phyloP scores from a whole-genome alignment of 30 jellyfish, hydroid and myxozoan species.

The Pseudorhiza aurosa region DNA sequence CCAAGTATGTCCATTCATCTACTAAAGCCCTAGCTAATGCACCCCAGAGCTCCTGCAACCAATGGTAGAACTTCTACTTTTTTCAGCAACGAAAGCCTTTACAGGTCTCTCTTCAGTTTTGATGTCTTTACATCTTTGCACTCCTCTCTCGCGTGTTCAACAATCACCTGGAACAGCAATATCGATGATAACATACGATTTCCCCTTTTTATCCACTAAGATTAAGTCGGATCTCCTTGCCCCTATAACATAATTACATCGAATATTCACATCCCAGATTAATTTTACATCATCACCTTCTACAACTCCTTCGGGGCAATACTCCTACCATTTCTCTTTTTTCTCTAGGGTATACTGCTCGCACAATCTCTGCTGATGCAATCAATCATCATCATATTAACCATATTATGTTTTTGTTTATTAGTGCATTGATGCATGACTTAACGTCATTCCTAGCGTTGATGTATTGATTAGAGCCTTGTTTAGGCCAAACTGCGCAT shows the following conservation, averaged over 20 bases:
- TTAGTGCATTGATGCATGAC: no score
- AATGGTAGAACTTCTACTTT: no score
- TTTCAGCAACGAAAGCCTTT: no score
- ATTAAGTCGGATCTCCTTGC: slow-evolving; percentile 47
- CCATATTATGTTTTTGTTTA: no score
- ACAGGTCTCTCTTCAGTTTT: no score
- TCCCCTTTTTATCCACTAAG: neutral
- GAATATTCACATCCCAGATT: slow-evolving; percentile 27
- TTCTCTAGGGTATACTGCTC: neutral
- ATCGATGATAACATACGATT: neutral
- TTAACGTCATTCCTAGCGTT: neutral
- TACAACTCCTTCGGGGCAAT: slow-evolving; percentile 29
- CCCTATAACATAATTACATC: slow-evolving; percentile 2
- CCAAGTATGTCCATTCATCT: no score
- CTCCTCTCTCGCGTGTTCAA: neutral
- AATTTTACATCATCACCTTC: slow-evolving; percentile 7
- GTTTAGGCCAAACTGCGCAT: no score
- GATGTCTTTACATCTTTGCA: no score
- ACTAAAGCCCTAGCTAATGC: no score
- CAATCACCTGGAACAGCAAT: neutral
- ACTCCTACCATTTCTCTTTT: slow-evolving; percentile 34
- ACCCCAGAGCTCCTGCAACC: no score
- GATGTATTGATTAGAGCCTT: no score
- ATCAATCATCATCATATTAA: no score
- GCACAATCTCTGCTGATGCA: neutral